Evolutionary conservation across 2,113 vertebrate genomes (phyloP), one percentile per base, ranked within the genome.

Genomic region (Petaurus breviceps): DNA sequence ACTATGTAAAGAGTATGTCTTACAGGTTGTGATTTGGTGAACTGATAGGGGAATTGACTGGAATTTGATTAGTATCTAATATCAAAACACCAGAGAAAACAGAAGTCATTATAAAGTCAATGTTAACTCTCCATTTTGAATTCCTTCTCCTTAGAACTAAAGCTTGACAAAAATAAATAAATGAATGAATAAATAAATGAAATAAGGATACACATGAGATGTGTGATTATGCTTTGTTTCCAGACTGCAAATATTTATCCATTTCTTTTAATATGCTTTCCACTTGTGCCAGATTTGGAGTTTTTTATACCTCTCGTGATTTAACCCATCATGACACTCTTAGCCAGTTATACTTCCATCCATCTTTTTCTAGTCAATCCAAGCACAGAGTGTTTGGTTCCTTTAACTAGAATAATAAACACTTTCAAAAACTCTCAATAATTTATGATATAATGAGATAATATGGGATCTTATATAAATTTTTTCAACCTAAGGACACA

Each of bases 91-190:
- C 47, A 92, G 52, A 94, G 31, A 90, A 95, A 92, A 8, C 19
- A 93, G 23, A 89, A 5, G 90, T 3, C 25, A 28, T 47, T 23
- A 93, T 37, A 96, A 89, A 94, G 90, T 51, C 90, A 57, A 61
- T 94, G 11, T n/a, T 68, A 90, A 46, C 90, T 95, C 96, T 90
- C 90, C 43, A 95, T 92, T 94, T 10, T 95, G 57, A 94, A 53
- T 90, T 57, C 22, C 90, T 51, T 91, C 7, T 26, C 37, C 24
- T 94, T 95, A 14, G 43, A 31, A 93, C 0, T 1, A 55, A 93
- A 95, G 25, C 7, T 12, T 23, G 55, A 7, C 28, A n/a, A 92
- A 96, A 94, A 52, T 52, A 54, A 28, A 57, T 57, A 57, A 54
- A 51, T 51, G 11, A 51, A 51, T 51, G 11, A 12, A 51, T 51